phyloP scores from a whole-genome alignment of 2,797 vertebrate species.

The Pseudochromis fuscus region DNA sequence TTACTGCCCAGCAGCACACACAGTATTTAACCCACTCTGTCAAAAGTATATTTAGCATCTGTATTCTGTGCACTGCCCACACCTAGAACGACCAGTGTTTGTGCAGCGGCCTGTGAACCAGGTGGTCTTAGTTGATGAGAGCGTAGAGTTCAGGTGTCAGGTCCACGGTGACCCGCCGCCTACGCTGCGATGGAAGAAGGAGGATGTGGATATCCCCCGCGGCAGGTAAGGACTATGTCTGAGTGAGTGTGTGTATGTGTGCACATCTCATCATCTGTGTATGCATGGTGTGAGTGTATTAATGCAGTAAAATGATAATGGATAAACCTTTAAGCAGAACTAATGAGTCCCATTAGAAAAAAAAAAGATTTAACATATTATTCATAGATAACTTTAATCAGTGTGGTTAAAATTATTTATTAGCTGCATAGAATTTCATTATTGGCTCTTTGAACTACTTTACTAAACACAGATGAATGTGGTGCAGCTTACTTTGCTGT shows the following conservation, averaged over 20 bases:
- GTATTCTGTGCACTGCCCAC: constrained; percentile 40
- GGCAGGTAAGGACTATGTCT: constrained; percentile 90
- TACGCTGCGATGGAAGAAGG: constrained; percentile 94
- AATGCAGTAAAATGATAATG: constrained; percentile 27
- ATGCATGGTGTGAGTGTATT: constrained; percentile 19
- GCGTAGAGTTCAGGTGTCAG: constrained; percentile 95
- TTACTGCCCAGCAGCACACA: constrained; percentile 15
- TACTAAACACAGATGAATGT: constrained; percentile 31
- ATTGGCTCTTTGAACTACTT: constrained; percentile 51
- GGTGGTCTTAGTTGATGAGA: constrained; percentile 95
- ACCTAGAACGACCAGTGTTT: constrained; percentile 93
- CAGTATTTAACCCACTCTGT: constrained; percentile 40
- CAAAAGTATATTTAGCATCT: constrained; percentile 49
- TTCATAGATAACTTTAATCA: constrained; percentile 45
- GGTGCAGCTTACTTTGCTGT: constrained; percentile 8
- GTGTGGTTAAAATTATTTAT: constrained; percentile 39
- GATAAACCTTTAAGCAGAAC: constrained; percentile 39
- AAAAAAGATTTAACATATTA: constrained; percentile 31
- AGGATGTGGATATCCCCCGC: constrained; percentile 91
- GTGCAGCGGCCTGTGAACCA: constrained; percentile 96
- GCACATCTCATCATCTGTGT: neutral
- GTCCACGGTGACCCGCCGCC: constrained; percentile 95
- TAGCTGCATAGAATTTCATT: constrained; percentile 50
- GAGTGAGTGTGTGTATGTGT: constrained; percentile 30
- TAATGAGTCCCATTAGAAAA: constrained; percentile 37